Evolutionary conservation across 2,797 vertebrate genomes (phyloP), one percentile per base, ranked within the genome.

Genomic region (Crenichthys baileyi): DNA sequence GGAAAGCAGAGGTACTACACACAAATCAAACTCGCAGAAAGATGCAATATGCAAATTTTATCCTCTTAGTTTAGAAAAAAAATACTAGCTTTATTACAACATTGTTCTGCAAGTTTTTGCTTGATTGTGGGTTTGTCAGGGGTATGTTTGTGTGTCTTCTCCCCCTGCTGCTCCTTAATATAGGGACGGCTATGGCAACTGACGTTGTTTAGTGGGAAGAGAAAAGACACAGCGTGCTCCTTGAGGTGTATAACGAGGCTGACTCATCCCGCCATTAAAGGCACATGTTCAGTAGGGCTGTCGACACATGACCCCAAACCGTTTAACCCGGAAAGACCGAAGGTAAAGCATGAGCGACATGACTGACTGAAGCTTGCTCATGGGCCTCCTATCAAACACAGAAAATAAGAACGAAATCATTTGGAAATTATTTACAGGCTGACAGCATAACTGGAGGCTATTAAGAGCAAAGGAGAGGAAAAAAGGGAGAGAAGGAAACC

Each of bases 221-320:
- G 80, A 85, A 81, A 88, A 81, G 86, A 80, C 85, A 86, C 81
- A 86, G 81, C 58, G 41, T 83, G 90, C 81, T 91, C 80, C 85
- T 82, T 61, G 90, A 92, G 89, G 89, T 90, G 90, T 88, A 88
- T 88, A 90, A 94, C 84, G 77, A 93, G 90, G 89, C 91, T 94
- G 94, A 95, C 86, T 95, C 94, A 94, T 92, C 91, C 90, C 81
- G 26, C 68, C 88, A 72, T 79, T 80, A 84, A 86, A 85, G 82
- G 82, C 84, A 90, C 61, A 51, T 75, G 75, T 88, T 88, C 82
- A 88, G 83, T 83, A 1, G 1, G 83, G 70, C 72, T 79, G 73
- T 81, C 41, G 65, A 79, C 82, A 85, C 82, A 86, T 22, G 58
- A 77, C 76, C 73, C 41, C 29, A 76, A 7, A 29, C 80, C 48